phyloP scores from a whole-genome alignment of 2,888 invertebrate genomes.

The Polymixis lichenea region DNA sequence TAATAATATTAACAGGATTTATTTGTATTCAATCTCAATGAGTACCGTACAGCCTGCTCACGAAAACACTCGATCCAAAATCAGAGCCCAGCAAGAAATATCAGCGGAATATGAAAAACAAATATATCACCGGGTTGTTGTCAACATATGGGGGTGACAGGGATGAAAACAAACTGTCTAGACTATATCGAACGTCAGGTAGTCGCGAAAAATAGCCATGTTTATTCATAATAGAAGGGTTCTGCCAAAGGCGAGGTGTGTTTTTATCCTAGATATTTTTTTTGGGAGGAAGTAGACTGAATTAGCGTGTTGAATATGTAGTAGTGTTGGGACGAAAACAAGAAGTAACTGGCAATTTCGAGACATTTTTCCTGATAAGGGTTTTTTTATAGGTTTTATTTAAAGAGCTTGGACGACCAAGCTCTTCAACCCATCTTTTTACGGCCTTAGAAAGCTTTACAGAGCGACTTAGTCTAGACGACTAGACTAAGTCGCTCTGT shows the following conservation, averaged over 20 bases:
- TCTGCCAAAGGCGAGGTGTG: not conserved
- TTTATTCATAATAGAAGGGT: constrained; percentile 43
- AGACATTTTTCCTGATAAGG: not conserved
- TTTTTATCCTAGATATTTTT: constrained; percentile 8
- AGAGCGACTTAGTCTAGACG: no score
- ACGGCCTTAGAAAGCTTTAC: no score
- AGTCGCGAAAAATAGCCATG: constrained; percentile 45
- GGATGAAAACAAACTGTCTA: constrained; percentile 56
- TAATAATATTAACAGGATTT: no score
- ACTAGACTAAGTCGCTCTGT: not conserved
- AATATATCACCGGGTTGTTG: constrained; percentile 51
- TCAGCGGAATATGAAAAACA: constrained; percentile 56
- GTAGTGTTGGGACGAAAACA: not conserved
- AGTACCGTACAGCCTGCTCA: not conserved
- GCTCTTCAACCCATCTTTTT: no score
- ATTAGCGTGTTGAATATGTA: constrained; percentile 6
- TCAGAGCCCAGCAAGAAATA: constrained; percentile 18
- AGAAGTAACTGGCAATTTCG: not conserved
- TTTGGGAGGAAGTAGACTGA: not conserved
- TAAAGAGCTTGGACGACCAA: not conserved
- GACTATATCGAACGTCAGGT: constrained; percentile 47
- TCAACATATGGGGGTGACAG: constrained; percentile 56
- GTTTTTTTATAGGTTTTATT: not conserved
- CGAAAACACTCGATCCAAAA: constrained; percentile 13
- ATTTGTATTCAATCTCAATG: not conserved